Percentiles rank a stretch among this genome's conserved stretches.
These are phyloP conservation scores for Litoditis marina DNA, from an alignment of 2,888 invertebrate species.

Conservation along the genomic window DNA sequence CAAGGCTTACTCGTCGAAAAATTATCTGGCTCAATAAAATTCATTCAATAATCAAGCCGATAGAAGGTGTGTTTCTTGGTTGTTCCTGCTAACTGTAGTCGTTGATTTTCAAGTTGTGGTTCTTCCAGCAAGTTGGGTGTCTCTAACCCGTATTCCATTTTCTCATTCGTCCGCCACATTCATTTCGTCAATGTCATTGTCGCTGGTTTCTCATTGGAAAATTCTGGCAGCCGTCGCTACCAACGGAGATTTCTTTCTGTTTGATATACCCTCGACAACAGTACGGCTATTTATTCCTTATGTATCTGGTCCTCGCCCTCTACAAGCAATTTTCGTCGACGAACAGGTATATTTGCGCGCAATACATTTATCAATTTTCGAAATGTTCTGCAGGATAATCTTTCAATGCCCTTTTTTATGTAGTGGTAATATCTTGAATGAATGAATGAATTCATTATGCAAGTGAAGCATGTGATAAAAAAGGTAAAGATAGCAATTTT, in stretches of 20 bases:
- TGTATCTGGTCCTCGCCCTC: conserved; percentile 28
- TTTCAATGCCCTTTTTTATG: no score
- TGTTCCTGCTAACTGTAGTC: not conserved
- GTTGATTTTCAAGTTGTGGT: not conserved
- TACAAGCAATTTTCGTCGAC: conserved; percentile 36
- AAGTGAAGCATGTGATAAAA: no score
- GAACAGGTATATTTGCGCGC: conserved; percentile 18
- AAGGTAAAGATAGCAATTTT: no score
- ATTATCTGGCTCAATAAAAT: no score
- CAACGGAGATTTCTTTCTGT: conserved; percentile 33
- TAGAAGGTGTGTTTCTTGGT: not conserved
- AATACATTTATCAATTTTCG: not conserved
- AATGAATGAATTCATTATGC: no score
- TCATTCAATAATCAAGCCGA: no score
- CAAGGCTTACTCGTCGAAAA: no score
- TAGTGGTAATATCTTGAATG: no score
- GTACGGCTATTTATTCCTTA: conserved; percentile 18
- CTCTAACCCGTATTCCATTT: conserved; percentile 29
- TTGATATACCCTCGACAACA: conserved; percentile 28
- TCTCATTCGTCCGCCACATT: conserved; percentile 23
- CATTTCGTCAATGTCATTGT: conserved; percentile 26
- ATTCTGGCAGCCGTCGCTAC: conserved; percentile 25
- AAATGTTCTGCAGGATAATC: no score
- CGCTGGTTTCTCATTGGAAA: conserved; percentile 15
- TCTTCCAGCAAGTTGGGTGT: conserved; percentile 24